phyloP scores from a whole-genome alignment of 1,140 invertebrate genomes.

The Eupeodes corollae region DNA sequence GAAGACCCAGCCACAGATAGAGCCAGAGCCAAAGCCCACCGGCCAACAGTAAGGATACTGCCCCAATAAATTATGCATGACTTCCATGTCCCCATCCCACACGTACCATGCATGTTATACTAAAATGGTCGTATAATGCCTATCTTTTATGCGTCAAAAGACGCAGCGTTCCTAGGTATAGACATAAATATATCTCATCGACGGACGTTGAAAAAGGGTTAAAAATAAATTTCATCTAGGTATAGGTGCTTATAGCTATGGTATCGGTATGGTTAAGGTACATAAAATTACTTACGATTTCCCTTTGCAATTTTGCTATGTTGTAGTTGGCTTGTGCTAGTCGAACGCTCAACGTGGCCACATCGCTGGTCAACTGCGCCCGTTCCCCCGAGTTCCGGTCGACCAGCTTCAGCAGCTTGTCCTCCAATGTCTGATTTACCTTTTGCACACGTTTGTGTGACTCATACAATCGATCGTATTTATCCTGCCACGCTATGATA shows the following conservation, averaged over 20 bases:
- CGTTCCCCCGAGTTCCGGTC: constrained; percentile 89
- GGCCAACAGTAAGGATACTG: neutral
- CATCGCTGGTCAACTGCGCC: constrained; percentile 71
- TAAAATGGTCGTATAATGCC: too few species aligned
- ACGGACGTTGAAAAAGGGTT: neutral
- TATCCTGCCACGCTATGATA: constrained; percentile 76
- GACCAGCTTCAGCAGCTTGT: constrained; percentile 85
- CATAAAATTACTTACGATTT: constrained; percentile 63
- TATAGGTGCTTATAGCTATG: neutral
- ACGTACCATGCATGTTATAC: neutral
- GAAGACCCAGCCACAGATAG: too few species aligned
- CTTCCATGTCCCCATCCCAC: too few species aligned
- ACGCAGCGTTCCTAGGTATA: too few species aligned
- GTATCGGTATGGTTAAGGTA: neutral
- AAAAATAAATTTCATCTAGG: too few species aligned
- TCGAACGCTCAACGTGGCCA: constrained; percentile 73
- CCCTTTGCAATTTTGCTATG: constrained; percentile 75
- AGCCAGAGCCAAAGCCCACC: too few species aligned
- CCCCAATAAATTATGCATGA: too few species aligned
- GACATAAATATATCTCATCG: neutral
- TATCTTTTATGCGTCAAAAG: too few species aligned
- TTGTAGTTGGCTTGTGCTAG: constrained; percentile 79
- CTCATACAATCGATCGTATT: constrained; percentile 84
- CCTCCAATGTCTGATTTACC: constrained; percentile 90
- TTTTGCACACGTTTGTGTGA: constrained; percentile 89